These are phyloP conservation scores for Cerceris rybyensis DNA, from an alignment of 2,888 invertebrate species.

Conservation along the genomic window DNA sequence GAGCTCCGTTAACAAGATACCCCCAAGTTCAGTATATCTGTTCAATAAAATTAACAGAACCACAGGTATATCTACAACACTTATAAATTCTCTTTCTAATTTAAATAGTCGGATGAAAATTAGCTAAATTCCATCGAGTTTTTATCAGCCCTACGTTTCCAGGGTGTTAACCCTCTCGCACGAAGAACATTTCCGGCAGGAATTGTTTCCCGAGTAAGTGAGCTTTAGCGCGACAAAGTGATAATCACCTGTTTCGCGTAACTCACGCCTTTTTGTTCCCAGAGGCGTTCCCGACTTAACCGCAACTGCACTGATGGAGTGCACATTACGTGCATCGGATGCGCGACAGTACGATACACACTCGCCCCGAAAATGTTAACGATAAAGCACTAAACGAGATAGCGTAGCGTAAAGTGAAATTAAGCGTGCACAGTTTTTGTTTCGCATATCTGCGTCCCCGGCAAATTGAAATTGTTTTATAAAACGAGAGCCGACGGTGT, in stretches of 20 bases:
- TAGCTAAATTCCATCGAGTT: not conserved
- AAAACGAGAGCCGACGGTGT: not conserved
- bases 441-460: slow-evolving; percentile 7
- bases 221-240: slow-evolving; percentile 34
- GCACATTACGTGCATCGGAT: slow-evolving; percentile 52
- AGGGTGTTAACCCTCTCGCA: not conserved
- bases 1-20: no score
- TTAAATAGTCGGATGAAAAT: not conserved
- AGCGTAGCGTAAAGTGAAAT: slow-evolving; percentile 47
- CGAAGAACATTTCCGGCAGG: not conserved
- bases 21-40: no score
- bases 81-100: not conserved
- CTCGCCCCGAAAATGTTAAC: slow-evolving; percentile 29
- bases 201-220: slow-evolving; percentile 37
- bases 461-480: slow-evolving; percentile 39
- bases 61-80: no score
- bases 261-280: slow-evolving; percentile 46
- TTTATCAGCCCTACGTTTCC: not conserved
- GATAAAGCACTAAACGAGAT: slow-evolving; percentile 44
- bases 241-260: slow-evolving; percentile 58
- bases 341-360: slow-evolving; percentile 15
- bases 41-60: no score
- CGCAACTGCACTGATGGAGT: slow-evolving; percentile 54
- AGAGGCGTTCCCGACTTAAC: slow-evolving; percentile 40
- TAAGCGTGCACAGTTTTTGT: slow-evolving; percentile 37